Conservation (phyloP, 2,888 invertebrate genomes). For the Agrotis puta region DNA sequence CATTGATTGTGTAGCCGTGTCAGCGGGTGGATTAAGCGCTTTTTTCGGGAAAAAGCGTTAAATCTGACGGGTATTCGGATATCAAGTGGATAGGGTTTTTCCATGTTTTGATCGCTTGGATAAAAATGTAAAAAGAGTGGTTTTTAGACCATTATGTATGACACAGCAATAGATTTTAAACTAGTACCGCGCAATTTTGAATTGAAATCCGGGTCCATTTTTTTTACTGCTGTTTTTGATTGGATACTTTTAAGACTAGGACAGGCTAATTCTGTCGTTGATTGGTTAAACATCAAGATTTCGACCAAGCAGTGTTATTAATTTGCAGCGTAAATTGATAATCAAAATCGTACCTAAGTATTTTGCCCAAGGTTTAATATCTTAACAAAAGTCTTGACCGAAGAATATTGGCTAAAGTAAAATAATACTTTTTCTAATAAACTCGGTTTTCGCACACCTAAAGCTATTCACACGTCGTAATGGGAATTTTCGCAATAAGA, state of each 20-base stretch:
- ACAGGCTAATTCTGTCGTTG: no score
- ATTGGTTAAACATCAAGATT: no score
- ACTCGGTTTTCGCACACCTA: conserved; percentile 17
- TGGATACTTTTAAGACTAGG: no score
- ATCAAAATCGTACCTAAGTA: no score
- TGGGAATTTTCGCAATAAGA: conserved; percentile 41
- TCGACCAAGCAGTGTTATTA: no score
- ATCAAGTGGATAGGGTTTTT: conserved; percentile 20
- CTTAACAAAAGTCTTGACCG: not conserved
- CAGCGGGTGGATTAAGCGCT: conserved; percentile 41
- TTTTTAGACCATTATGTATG: not conserved
- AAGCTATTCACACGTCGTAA: conserved; percentile 21
- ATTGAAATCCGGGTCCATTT: not conserved
- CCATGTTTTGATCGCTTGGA: conserved; percentile 23
- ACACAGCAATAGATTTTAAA: not conserved
- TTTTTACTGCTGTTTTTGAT: no score
- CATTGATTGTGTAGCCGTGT: conserved; percentile 53
- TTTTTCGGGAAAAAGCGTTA: conserved; percentile 28
- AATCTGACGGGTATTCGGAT: conserved; percentile 36
- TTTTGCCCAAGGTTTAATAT: no score
- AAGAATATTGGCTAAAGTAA: conserved; percentile 13
- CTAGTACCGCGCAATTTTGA: no score
- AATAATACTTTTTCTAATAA: conserved; percentile 11
- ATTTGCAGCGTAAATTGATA: no score
- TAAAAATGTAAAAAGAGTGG: not conserved